phyloP scores from a whole-genome alignment of 2,113 vertebrate genomes.

The Rissa tridactyla region DNA sequence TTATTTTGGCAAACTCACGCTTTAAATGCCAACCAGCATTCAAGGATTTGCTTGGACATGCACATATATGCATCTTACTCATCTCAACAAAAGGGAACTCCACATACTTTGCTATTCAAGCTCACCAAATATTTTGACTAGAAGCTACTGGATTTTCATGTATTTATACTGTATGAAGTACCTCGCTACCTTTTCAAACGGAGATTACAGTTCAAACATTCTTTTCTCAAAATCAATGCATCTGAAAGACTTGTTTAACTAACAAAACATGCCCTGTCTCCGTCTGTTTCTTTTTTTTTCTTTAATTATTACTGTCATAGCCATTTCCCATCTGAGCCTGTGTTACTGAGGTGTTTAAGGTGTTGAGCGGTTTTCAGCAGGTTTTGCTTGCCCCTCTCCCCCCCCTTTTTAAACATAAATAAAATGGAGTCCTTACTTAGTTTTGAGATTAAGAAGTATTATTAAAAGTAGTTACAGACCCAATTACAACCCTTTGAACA shows the following conservation, averaged over 20 bases:
- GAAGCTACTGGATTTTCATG: neutral
- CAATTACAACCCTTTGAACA: conserved; percentile 52
- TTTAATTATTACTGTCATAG: neutral
- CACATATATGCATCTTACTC: neutral
- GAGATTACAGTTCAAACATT: neutral
- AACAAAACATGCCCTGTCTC: neutral
- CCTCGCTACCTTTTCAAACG: neutral
- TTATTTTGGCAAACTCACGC: neutral
- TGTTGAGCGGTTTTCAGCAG: neutral
- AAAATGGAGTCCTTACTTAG: neutral
- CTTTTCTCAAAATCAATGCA: neutral
- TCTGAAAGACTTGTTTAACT: neutral
- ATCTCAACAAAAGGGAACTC: neutral
- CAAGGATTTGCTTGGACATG: neutral
- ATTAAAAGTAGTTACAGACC: neutral
- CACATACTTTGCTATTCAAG: neutral
- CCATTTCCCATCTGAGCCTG: neutral
- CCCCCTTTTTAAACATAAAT: neutral
- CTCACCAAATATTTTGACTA: neutral
- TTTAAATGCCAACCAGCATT: neutral
- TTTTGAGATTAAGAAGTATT: neutral
- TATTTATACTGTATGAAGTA: neutral
- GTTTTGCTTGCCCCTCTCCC: neutral
- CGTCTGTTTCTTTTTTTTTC: neutral
- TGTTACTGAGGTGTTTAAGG: neutral